Evolutionary conservation across 2,888 invertebrate species (phyloP).

Genomic region (Baccha elongata): DNA sequence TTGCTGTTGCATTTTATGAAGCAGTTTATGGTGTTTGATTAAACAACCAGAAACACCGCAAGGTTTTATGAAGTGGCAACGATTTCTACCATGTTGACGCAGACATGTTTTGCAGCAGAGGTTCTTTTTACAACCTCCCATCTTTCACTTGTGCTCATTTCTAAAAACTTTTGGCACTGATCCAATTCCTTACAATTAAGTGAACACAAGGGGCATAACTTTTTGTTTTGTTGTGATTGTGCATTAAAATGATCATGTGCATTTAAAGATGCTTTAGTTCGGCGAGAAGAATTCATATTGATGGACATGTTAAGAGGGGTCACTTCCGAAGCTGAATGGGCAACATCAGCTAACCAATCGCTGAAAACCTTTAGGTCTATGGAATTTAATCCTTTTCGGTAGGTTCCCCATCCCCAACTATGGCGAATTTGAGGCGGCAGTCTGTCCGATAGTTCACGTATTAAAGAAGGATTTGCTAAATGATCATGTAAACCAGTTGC

Average conservation of each 20-base stretch:
- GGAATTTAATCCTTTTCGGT: neutral
- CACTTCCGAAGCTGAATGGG: constrained; percentile 4
- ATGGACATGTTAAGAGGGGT: neutral
- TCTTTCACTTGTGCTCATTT: neutral
- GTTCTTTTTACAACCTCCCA: constrained; percentile 17
- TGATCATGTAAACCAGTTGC: constrained; percentile 1
- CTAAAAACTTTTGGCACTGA: neutral
- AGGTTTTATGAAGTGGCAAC: too few relatives aligned
- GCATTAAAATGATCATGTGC: neutral
- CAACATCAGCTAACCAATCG: constrained; percentile 24
- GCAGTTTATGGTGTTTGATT: too few relatives aligned
- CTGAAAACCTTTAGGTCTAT: constrained; percentile 7
- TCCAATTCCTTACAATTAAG: neutral
- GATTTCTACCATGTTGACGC: too few relatives aligned
- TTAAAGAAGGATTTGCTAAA: constrained; percentile 11
- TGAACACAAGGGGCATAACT: too few relatives aligned
- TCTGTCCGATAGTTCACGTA: constrained; percentile 35
- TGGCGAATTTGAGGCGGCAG: constrained; percentile 21
- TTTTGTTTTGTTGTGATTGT: neutral
- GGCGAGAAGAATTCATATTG: too few relatives aligned
- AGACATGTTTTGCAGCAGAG: constrained; percentile 28
- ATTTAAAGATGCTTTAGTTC: neutral
- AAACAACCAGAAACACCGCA: too few relatives aligned
- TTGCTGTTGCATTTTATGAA: too few relatives aligned
- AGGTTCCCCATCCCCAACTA: constrained; percentile 23